Evolutionary conservation across 2,113 vertebrate genomes (phyloP).

Genomic region (Ochotona curzoniae): DNA sequence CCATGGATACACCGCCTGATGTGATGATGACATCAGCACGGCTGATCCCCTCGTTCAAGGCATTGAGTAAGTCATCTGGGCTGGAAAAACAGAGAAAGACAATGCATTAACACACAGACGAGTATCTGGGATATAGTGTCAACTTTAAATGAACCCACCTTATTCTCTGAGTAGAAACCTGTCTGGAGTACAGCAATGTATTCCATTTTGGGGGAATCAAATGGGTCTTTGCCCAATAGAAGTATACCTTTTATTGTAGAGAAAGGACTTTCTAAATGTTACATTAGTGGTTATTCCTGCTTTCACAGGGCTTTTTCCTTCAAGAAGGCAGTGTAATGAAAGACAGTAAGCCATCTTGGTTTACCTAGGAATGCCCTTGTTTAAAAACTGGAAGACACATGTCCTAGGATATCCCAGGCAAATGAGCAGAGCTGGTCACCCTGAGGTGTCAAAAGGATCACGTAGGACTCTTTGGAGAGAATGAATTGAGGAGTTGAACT

Average conservation of each 20-base stretch:
- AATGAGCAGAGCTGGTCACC: background rate
- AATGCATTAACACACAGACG: constrained; percentile 75
- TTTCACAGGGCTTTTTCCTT: background rate
- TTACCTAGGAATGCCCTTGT: background rate
- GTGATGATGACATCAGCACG: constrained; percentile 99
- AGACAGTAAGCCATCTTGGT: background rate
- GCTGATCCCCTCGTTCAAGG: constrained; percentile 99
- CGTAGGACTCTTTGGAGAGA: background rate
- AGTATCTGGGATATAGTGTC: constrained; percentile 20
- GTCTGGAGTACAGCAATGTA: background rate
- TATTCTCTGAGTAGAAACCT: constrained; percentile 1
- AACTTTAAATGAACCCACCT: constrained; percentile 27
- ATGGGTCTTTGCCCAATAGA: background rate
- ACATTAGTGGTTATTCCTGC: background rate
- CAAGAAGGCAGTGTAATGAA: background rate
- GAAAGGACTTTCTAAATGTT: background rate
- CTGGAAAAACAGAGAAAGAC: constrained; percentile 86
- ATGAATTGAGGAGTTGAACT: background rate
- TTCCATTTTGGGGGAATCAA: constrained; percentile 23
- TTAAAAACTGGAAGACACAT: constrained; percentile 19
- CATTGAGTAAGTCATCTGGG: constrained; percentile 99
- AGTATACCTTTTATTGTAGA: background rate
- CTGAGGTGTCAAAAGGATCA: background rate
- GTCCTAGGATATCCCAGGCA: constrained; percentile 10
- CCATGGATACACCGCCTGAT: constrained; percentile 99